Evolutionary conservation across 2,113 vertebrate species (phyloP).

Genomic region (Regulus satrapa): DNA sequence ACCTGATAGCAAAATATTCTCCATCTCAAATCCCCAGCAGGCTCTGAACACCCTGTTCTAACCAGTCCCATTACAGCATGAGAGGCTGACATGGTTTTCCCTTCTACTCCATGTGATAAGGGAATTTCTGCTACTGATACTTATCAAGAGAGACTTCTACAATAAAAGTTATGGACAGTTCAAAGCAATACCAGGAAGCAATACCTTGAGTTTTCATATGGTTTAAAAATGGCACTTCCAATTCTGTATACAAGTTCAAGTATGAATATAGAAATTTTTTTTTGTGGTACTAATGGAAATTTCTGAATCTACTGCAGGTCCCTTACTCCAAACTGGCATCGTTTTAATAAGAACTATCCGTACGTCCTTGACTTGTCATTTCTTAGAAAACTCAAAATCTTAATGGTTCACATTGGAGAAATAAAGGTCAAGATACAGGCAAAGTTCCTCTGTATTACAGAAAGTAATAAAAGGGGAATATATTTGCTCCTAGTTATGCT

Average conservation of each 20-base stretch:
- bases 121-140: not conserved
- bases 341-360: not conserved
- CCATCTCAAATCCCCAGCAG: not conserved
- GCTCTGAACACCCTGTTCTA: not conserved
- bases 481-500: constrained; percentile 15
- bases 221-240: not conserved
- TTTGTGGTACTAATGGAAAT: not conserved
- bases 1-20: not conserved
- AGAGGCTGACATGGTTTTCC: not conserved
- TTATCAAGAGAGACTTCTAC: not conserved
- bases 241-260: not conserved
- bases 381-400: not conserved
- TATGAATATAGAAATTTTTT: not conserved
- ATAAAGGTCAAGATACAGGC: not conserved
- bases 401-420: not conserved
- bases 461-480: not conserved
- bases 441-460: not conserved
- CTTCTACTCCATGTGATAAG: not conserved
- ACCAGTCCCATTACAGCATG: not conserved
- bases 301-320: not conserved
- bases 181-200: not conserved
- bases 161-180: not conserved
- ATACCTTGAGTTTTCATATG: not conserved
- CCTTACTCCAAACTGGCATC: not conserved
- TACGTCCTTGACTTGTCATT: not conserved